A percentile compares a stretch with the other conserved stretches of the same genome.
Evolutionary conservation across 2,888 invertebrate species (phyloP).

Genomic region (Nipponacmea schrenckii): DNA sequence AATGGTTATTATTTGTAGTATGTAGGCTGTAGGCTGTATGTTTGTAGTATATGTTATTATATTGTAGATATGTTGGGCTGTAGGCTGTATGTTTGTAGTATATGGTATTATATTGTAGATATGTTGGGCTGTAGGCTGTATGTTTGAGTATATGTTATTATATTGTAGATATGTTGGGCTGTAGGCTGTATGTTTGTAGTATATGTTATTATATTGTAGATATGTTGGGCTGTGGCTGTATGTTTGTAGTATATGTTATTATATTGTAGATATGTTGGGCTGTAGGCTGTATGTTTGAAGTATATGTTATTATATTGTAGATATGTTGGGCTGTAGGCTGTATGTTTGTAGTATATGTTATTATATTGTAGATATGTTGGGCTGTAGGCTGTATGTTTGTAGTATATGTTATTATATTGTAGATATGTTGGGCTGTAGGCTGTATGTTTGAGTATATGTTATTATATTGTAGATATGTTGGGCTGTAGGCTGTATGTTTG

Average conservation of each 20-base stretch:
- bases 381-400: background rate
- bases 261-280: background rate
- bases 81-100: background rate
- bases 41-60: background rate
- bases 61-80: conserved; percentile 2
- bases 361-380: background rate
- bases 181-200: conserved; percentile 36
- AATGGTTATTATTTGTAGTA: background rate
- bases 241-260: background rate
- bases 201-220: background rate
- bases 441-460: background rate
- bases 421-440: conserved; percentile 10
- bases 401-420: background rate
- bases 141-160: background rate
- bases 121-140: background rate
- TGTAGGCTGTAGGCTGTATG: background rate
- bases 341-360: background rate
- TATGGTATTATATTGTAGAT: background rate
- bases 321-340: background rate
- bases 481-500: background rate
- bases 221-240: background rate
- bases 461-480: conserved; percentile 1
- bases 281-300: conserved; percentile 12
- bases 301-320: background rate
- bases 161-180: conserved; percentile 63